Evolutionary conservation across 2,888 invertebrate species (phyloP).

Genomic region (Sphaerophoria taeniata): DNA sequence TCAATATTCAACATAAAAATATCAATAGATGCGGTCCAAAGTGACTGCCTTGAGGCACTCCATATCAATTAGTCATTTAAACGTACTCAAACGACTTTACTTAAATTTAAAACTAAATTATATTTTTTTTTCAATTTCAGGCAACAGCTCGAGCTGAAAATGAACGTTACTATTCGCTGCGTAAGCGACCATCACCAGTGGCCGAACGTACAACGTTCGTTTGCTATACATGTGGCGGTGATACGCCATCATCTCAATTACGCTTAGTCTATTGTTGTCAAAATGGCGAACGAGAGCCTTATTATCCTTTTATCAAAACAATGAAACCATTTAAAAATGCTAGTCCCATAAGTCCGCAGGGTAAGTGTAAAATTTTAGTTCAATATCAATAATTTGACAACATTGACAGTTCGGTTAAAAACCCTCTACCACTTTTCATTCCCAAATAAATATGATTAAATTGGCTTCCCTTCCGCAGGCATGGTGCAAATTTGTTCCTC

Average conservation of each 20-base stretch:
- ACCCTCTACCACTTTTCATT: background rate
- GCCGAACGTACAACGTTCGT: constrained; percentile 89
- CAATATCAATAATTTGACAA: too few relatives aligned
- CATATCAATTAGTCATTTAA: background rate
- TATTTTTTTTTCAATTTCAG: constrained; percentile 79
- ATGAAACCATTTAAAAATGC: constrained; percentile 92
- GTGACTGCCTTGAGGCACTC: too few relatives aligned
- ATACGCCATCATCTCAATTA: constrained; percentile 91
- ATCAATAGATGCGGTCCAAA: too few relatives aligned
- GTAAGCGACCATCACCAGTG: constrained; percentile 88
- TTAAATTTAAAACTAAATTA: constrained; percentile 16
- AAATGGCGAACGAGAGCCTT: constrained; percentile 93
- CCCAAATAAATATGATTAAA: background rate
- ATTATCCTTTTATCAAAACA: constrained; percentile 94
- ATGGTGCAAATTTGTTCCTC: constrained; percentile 94
- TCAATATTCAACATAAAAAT: background rate
- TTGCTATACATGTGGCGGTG: constrained; percentile 94
- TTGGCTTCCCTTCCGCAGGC: constrained; percentile 81
- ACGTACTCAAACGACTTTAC: background rate
- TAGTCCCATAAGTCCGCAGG: constrained; percentile 94
- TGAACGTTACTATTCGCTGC: constrained; percentile 91
- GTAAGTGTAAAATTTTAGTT: constrained; percentile 80
- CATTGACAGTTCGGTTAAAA: background rate
- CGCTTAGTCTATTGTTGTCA: constrained; percentile 92
- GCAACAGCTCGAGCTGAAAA: constrained; percentile 89